phyloP scores from a whole-genome alignment of 2,113 vertebrate species.

The Zapornia atra region DNA sequence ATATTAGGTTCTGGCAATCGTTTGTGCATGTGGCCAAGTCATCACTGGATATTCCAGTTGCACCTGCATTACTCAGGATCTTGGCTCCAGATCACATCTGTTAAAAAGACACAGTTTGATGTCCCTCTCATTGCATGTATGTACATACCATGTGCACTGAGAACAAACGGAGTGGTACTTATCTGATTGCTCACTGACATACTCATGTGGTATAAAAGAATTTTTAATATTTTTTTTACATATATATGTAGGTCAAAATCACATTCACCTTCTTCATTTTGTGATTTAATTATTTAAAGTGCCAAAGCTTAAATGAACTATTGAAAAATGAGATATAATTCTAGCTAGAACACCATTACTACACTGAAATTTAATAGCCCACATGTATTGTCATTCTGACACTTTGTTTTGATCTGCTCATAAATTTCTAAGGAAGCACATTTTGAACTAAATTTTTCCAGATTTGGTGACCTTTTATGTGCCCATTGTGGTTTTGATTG shows the following conservation, averaged over 20 bases:
- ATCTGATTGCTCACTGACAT: background rate
- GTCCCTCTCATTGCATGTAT: background rate
- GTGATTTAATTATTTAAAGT: conserved; percentile 36
- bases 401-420: background rate
- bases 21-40: background rate
- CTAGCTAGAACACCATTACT: background rate
- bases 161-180: background rate
- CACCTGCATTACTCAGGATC: conserved; percentile 36
- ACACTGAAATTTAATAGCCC: background rate
- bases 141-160: background rate
- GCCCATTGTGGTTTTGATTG: background rate
- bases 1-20: background rate
- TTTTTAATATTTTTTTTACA: background rate
- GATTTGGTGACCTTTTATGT: background rate
- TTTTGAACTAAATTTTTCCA: background rate
- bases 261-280: background rate
- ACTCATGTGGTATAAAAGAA: background rate
- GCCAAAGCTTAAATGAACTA: background rate
- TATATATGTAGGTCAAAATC: background rate
- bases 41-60: background rate
- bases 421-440: background rate
- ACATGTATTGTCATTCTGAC: background rate
- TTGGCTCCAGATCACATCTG: background rate
- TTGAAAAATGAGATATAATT: background rate
- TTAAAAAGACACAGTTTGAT: background rate